These are phyloP conservation scores for Echiichthys vipera DNA, from an alignment of 2,797 vertebrate species.

Conservation along the genomic window DNA sequence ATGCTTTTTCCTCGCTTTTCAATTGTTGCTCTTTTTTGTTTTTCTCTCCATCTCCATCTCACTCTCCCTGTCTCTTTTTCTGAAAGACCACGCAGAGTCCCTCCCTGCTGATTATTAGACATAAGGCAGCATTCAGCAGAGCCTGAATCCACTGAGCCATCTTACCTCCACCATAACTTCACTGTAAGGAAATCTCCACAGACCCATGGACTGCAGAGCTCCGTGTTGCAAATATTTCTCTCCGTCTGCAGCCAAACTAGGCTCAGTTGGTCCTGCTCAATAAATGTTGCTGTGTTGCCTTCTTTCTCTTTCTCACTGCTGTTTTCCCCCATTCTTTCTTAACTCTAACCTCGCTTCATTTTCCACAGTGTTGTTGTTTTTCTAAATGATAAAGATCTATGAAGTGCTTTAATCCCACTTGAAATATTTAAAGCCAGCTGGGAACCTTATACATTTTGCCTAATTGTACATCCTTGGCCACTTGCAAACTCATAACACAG, in stretches of 20 bases:
- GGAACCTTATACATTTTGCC: slow-evolving; percentile 47
- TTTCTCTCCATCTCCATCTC: slow-evolving; percentile 40
- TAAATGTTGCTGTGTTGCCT: slow-evolving; percentile 57
- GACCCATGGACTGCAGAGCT: slow-evolving; percentile 64
- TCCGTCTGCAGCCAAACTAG: slow-evolving; percentile 62
- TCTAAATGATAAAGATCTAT: slow-evolving; percentile 19
- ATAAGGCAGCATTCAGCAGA: slow-evolving; percentile 77
- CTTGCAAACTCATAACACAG: slow-evolving; percentile 61
- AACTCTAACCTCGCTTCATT: slow-evolving; percentile 10
- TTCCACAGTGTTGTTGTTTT: slow-evolving; percentile 10
- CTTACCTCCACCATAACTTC: slow-evolving; percentile 78
- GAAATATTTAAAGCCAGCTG: slow-evolving; percentile 34
- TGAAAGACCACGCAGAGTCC: slow-evolving; percentile 69
- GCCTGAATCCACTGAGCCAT: slow-evolving; percentile 83
- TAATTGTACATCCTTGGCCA: slow-evolving; percentile 60
- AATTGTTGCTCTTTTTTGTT: slow-evolving; percentile 58
- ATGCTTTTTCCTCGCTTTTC: slow-evolving; percentile 37
- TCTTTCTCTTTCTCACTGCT: slow-evolving; percentile 18
- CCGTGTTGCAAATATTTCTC: slow-evolving; percentile 62
- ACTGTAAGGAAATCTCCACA: slow-evolving; percentile 79
- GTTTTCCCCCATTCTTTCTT: neutral
- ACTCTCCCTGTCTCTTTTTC: slow-evolving; percentile 57
- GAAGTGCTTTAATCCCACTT: slow-evolving; percentile 37
- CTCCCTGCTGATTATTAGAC: slow-evolving; percentile 82
- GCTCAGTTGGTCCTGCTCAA: slow-evolving; percentile 72